These are phyloP conservation scores for Rhipidura dahli DNA, from an alignment of 2,113 vertebrate species.

Conservation along the genomic window DNA sequence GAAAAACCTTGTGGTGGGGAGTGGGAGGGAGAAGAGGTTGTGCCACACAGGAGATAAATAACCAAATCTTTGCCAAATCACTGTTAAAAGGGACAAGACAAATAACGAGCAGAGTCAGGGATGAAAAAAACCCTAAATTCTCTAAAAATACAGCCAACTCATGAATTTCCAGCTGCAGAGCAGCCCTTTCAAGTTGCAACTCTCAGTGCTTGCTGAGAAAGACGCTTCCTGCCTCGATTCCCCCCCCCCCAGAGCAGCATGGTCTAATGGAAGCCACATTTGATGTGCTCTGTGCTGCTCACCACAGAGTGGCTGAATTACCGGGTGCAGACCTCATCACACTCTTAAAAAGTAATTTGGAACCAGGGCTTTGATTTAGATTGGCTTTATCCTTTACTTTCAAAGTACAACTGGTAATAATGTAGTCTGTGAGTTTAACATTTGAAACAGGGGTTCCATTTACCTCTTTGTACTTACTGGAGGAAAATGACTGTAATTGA, in stretches of 20 bases:
- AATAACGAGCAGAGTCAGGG: background rate
- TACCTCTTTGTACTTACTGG: constrained; percentile 54
- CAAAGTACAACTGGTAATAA: constrained; percentile 50
- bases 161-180: background rate
- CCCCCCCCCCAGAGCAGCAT: background rate
- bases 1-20: background rate
- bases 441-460: constrained; percentile 63
- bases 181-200: background rate
- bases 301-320: constrained; percentile 11
- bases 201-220: background rate
- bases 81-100: background rate
- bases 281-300: background rate
- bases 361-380: constrained; percentile 52
- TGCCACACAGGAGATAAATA: background rate
- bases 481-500: constrained; percentile 68
- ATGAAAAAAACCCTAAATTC: background rate
- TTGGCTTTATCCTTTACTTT: constrained; percentile 53
- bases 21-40: background rate
- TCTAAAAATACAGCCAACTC: background rate
- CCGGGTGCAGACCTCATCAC: constrained; percentile 30
- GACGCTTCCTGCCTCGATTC: background rate
- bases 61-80: background rate
- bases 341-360: constrained; percentile 35
- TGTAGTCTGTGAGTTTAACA: constrained; percentile 38
- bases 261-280: background rate